Conservation (phyloP, 2,888 invertebrate genomes). For the Anarsia innoxiella region DNA sequence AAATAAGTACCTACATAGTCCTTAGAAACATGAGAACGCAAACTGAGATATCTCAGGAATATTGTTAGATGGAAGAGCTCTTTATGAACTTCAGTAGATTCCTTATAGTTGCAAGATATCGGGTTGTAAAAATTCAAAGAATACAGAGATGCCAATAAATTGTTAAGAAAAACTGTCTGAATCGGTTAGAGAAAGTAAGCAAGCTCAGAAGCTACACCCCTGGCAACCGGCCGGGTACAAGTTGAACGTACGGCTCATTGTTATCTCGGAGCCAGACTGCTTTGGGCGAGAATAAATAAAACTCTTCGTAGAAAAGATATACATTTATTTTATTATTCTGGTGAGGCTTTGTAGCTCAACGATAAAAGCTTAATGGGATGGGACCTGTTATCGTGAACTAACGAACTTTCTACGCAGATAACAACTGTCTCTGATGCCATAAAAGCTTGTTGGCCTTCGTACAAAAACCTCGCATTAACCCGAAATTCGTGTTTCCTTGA, state of each 20-base stretch:
- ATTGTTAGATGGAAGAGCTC: no score
- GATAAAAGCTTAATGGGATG: slow-evolving; percentile 68
- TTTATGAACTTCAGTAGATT: no score
- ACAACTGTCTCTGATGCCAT: slow-evolving; percentile 10
- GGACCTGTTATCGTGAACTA: slow-evolving; percentile 55
- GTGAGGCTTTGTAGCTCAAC: slow-evolving; percentile 44
- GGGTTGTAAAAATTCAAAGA: no score
- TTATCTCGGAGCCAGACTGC: slow-evolving; percentile 52
- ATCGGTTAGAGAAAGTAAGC: no score
- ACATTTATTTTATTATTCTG: slow-evolving; percentile 68
- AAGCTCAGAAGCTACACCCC: no score
- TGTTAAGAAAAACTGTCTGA: no score
- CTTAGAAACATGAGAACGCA: no score
- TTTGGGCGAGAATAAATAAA: slow-evolving; percentile 68
- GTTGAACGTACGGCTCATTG: slow-evolving; percentile 66
- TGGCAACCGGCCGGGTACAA: slow-evolving; percentile 28
- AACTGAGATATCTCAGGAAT: no score
- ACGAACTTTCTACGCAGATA: slow-evolving; percentile 50
- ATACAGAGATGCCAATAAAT: no score
- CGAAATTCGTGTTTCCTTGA: not conserved
- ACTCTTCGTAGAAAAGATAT: slow-evolving; percentile 65
- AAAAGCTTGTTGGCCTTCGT: slow-evolving; percentile 16
- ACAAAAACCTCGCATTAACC: slow-evolving; percentile 12
- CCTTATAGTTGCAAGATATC: no score
- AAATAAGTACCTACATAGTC: no score